phyloP scores from a whole-genome alignment of 2,888 invertebrate species.

The Ochropleura leucogaster region DNA sequence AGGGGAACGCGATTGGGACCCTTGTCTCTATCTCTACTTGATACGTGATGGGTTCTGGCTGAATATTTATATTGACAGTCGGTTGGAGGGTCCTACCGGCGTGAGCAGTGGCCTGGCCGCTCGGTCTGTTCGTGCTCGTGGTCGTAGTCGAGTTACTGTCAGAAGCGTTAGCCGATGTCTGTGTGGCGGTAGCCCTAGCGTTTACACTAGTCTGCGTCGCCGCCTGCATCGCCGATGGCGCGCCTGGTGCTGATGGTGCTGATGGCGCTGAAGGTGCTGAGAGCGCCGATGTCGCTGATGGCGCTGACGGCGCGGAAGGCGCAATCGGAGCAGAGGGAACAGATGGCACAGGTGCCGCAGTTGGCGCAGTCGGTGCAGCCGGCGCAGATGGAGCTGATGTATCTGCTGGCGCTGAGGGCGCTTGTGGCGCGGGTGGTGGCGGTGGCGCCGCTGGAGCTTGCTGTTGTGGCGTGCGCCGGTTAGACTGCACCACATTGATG shows the following conservation, averaged over 20 bases:
- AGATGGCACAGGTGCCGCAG: background rate
- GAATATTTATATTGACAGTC: constrained; percentile 73
- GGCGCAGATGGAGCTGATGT: constrained; percentile 3
- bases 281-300: background rate
- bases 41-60: constrained; percentile 76
- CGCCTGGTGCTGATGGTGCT: background rate
- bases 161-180: constrained; percentile 44
- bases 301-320: background rate
- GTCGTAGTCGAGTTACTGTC: constrained; percentile 27
- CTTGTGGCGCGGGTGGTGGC: background rate
- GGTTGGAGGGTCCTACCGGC: constrained; percentile 75
- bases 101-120: constrained; percentile 40
- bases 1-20: constrained; percentile 78
- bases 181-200: constrained; percentile 37
- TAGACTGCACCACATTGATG: constrained; percentile 78
- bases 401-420: background rate
- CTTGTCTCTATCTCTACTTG: constrained; percentile 83
- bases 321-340: background rate
- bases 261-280: background rate
- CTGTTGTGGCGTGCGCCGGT: constrained; percentile 64
- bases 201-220: constrained; percentile 4
- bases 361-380: background rate
- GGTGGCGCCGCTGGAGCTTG: constrained; percentile 18
- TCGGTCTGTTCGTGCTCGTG: constrained; percentile 26
- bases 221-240: background rate